Evolutionary conservation across 2,888 invertebrate species (phyloP).

Genomic region (Drosophila pseudotalamancana): DNA sequence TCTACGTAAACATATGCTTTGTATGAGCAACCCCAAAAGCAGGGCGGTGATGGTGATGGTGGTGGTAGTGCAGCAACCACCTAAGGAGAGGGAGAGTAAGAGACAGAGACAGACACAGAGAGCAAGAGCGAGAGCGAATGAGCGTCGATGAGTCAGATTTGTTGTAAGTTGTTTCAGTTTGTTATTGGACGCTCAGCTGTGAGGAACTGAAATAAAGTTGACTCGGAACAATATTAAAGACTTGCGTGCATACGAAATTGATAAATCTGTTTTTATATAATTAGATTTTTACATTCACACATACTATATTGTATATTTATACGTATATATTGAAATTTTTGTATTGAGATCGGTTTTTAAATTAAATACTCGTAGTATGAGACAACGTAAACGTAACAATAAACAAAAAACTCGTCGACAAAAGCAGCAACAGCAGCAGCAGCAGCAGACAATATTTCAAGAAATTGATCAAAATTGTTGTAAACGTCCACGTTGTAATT

Average conservation of each 20-base stretch:
- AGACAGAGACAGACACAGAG: background rate
- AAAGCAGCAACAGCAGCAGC: constrained; percentile 33
- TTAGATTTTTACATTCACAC: constrained; percentile 43
- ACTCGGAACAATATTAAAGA: constrained; percentile 23
- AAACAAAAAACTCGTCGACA: constrained; percentile 49
- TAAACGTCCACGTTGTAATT: constrained; percentile 60
- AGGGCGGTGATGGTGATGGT: constrained; percentile 23
- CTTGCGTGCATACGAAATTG: constrained; percentile 43
- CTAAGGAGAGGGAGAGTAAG: background rate
- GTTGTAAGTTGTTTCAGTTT: constrained; percentile 38
- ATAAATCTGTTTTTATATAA: constrained; percentile 56
- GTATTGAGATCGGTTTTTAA: constrained; percentile 7
- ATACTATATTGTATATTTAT: constrained; percentile 1
- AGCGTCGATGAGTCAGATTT: constrained; percentile 43
- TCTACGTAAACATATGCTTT: constrained; percentile 37
- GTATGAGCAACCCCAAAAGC: constrained; percentile 25
- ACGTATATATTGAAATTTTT: constrained; percentile 2
- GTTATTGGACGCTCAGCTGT: constrained; percentile 57
- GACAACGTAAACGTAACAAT: constrained; percentile 56
- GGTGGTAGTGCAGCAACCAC: constrained; percentile 31
- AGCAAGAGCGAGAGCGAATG: background rate
- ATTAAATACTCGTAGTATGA: constrained; percentile 60
- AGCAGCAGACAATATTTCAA: too few relatives aligned
- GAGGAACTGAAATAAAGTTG: constrained; percentile 40
- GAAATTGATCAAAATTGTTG: constrained; percentile 58